phyloP scores from a whole-genome alignment of 2,797 vertebrate species.

The Falco rusticolus region DNA sequence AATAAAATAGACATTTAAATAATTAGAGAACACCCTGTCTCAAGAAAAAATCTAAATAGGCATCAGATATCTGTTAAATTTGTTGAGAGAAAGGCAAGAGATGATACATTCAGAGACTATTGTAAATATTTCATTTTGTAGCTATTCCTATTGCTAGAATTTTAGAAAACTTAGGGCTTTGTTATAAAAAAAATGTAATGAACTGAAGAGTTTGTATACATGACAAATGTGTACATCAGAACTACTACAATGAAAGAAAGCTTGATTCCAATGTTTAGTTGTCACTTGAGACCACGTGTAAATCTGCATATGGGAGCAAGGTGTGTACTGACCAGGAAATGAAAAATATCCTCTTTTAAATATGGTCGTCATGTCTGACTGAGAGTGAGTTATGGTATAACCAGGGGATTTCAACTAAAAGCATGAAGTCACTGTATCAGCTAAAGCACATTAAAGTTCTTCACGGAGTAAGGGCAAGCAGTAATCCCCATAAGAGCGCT shows the following conservation, averaged over 20 bases:
- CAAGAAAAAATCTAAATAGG: background rate
- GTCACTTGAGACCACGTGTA: background rate
- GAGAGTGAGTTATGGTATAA: background rate
- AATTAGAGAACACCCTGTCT: background rate
- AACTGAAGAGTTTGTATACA: too few relatives aligned
- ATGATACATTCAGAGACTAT: background rate
- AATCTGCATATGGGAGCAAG: background rate
- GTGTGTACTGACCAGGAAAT: background rate
- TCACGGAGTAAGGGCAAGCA: background rate
- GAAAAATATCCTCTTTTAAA: background rate
- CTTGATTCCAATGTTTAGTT: background rate
- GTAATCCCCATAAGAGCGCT: background rate
- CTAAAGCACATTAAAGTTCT: conserved; percentile 7
- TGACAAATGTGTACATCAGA: background rate
- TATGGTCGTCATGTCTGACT: background rate
- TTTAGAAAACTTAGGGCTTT: background rate
- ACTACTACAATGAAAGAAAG: background rate
- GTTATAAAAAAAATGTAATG: background rate
- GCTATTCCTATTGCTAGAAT: background rate
- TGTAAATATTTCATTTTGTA: background rate
- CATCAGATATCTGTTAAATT: background rate
- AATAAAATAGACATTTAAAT: background rate
- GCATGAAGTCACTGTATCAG: background rate
- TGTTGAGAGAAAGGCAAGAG: background rate
- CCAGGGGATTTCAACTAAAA: background rate